Evolutionary conservation across 2,797 vertebrate genomes (phyloP), one percentile per base, ranked within the genome.

Genomic region (Kryptopterus vitreolus): DNA sequence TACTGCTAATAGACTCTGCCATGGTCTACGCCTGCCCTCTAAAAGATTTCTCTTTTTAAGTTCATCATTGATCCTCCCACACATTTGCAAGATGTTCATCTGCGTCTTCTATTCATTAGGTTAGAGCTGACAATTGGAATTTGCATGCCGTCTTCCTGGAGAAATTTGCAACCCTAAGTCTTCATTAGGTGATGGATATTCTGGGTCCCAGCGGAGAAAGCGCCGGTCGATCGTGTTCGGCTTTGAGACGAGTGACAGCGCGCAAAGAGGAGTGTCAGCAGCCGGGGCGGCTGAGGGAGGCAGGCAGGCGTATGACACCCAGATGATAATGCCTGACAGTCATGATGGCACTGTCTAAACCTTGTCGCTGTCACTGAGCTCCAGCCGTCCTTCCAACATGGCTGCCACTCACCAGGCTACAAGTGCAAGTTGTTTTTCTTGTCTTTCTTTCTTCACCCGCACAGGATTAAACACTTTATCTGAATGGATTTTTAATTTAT

Each of bases 321-420:
- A 79, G 84, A 86, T 81, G 82, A 84, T 83, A 61, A 81, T 77
- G 57, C 78, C 78, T 83, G 62, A 62, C 72, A 75, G 71, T 80
- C 88, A 72, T 86, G 71, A 68, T 79, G 46, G 18, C 48, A 20
- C 76, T 83, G 77, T 85, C 77, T 52, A 76, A 82, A 84, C 80
- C 74, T n/a, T 61, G 48, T 83, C 2, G 63, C 81, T 80, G 83
- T 84, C 88, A 79, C 57, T 85, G 85, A 83, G 78, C 46, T 20
- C 75, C 3, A 61, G 29, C 29, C 77, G 75, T 72, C 76, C 78
- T 52, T 77, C 81, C 81, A 71, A 66, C 50, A 78, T 79, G 61
- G 81, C 69, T 78, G 79, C 68, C 81, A 79, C 69, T 81, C 85
- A 82, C 31, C 26, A 33, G 48, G 46, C 52, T 69, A 59, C 5